phyloP scores from a whole-genome alignment of 2,888 invertebrate genomes.

The Scaptomyza cyrtandrae region DNA sequence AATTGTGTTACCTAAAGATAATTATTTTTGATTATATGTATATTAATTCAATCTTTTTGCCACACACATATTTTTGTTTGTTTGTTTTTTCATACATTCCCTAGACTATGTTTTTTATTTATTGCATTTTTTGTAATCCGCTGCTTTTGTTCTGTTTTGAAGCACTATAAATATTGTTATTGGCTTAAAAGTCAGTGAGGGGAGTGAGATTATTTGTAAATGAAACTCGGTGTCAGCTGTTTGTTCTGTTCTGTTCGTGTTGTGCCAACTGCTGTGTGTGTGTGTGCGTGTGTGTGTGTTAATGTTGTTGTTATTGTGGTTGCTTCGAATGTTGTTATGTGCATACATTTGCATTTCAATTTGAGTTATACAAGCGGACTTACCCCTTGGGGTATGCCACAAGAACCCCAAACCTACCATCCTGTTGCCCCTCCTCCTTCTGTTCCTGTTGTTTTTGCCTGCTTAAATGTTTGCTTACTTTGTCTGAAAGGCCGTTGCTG shows the following conservation, averaged over 20 bases:
- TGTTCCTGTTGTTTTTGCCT: slow-evolving; percentile 15
- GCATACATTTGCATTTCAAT: slow-evolving; percentile 70
- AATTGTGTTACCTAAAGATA: neutral
- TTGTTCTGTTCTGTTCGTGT: neutral
- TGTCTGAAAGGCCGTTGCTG: slow-evolving; percentile 28
- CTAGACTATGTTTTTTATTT: neutral
- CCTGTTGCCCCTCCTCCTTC: neutral
- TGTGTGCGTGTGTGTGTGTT: slow-evolving; percentile 34
- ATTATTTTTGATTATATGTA: neutral
- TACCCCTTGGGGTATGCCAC: slow-evolving; percentile 24
- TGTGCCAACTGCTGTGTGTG: slow-evolving; percentile 35
- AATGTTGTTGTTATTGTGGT: slow-evolving; percentile 27
- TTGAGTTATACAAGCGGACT: slow-evolving; percentile 39
- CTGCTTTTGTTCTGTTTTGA: slow-evolving; percentile 4
- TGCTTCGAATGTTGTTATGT: slow-evolving; percentile 37
- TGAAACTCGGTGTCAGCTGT: slow-evolving; percentile 50
- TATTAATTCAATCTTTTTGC: neutral
- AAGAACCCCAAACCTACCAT: slow-evolving; percentile 7
- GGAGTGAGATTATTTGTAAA: slow-evolving; percentile 29
- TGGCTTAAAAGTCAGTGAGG: slow-evolving; percentile 48
- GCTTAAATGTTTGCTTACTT: slow-evolving; percentile 58
- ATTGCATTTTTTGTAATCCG: neutral
- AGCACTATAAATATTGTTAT: slow-evolving; percentile 42
- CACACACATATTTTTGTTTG: neutral
- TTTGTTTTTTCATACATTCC: neutral